A percentile compares a stretch with the other conserved stretches of the same genome.
Conservation (phyloP, 2,888 invertebrate species). For the Amphipoea oculea region DNA sequence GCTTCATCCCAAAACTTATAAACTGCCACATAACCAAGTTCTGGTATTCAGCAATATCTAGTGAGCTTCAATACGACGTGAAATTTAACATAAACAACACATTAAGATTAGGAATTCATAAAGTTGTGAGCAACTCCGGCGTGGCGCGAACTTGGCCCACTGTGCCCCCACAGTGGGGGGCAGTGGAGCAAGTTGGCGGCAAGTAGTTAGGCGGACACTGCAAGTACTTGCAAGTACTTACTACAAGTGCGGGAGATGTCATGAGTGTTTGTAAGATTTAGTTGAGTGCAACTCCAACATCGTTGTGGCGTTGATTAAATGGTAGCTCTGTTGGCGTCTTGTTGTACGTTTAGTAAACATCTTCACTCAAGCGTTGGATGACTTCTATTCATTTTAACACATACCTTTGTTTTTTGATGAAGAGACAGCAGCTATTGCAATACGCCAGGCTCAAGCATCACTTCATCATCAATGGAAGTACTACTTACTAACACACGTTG, state of each 20-base stretch:
- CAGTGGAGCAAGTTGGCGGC: conserved; percentile 50
- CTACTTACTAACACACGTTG: not conserved
- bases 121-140: conserved; percentile 59
- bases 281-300: conserved; percentile 35
- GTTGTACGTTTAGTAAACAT: not conserved
- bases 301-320: conserved; percentile 25
- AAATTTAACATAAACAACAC: conserved; percentile 68
- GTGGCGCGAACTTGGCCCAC: conserved; percentile 40
- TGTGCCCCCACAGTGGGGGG: conserved; percentile 13
- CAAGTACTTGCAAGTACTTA: conserved; percentile 14
- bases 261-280: conserved; percentile 42
- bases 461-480: not conserved
- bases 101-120: conserved; percentile 69
- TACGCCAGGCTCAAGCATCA: not conserved
- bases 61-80: conserved; percentile 49
- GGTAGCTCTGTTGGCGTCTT: not conserved
- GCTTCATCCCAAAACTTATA: conserved; percentile 48
- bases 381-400: not conserved
- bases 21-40: conserved; percentile 40
- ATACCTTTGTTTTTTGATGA: not conserved
- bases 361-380: not conserved
- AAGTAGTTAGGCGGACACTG: conserved; percentile 56
- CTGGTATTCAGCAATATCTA: conserved; percentile 51
- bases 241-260: conserved; percentile 34
- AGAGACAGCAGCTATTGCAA: not conserved